Base-by-base conservation (phyloP, 2,113 vertebrate genomes). In the Crypturellus undulatus region DNA sequence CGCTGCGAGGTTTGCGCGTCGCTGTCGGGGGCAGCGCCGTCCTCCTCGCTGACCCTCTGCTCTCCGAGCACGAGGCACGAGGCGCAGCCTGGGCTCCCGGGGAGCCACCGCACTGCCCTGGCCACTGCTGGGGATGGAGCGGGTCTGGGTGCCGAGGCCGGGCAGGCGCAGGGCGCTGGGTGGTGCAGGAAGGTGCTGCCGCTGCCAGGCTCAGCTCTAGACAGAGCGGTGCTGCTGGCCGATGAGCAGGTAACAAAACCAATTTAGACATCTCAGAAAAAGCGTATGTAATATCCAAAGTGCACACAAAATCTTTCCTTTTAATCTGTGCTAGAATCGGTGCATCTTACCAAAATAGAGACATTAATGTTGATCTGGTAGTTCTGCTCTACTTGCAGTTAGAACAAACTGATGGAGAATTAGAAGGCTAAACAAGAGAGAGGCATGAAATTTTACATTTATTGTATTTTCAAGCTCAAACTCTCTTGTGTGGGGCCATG, bases 381-480 rank as follows among this genome's bases (percentile, higher is more conserved):
- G 14, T 4, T 92, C 91, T 88, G 38, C 28, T 86, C 34, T 13
- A 5, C 54, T 91, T 90, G 56, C 69, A 88, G 18, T 65, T 75
- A 62, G 26, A 85, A 43, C 47, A 90, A 92, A 78, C 43, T 90
- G 90, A 73, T 68, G 52, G 52, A 77, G 93, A 86, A 11, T 67
- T 90, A 89, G 62, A 72, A 90, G 34, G 28, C 22, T 85, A 93
- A 91, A 85, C 79, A 92, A 78, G 36, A 25, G 34, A 71, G 79
- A 90, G 89, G 38, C 79, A 86, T 67, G 88, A 90, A 96, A 86
- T 71, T 21, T 40, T 71, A 54, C 86, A 68, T 21, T 40, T 71
- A 15, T 89, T 25, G 21, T 84, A 20, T 93, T 93, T 95, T 89
- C 42, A 86, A 34, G 28, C 72, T 85, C 45, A 24, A 67, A 30